phyloP scores from a whole-genome alignment of 1,140 invertebrate species.

The Bombyx mandarina region DNA sequence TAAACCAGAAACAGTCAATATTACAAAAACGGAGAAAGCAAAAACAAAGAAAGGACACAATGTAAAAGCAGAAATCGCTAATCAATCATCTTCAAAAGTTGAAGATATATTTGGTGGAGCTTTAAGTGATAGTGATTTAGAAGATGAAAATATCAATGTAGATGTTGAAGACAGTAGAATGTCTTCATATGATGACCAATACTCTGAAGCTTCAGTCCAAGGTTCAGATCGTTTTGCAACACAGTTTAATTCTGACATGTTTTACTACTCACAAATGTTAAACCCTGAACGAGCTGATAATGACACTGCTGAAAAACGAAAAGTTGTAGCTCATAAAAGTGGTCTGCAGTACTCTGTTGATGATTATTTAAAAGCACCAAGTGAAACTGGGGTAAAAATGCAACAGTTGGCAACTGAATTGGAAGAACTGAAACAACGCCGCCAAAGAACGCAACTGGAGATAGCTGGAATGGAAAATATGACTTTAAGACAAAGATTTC shows the following conservation, averaged over 20 bases:
- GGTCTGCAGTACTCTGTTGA: conserved; percentile 35
- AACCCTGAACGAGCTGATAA: conserved; percentile 18
- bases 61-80: conserved; percentile 45
- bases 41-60: conserved; percentile 32
- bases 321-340: conserved; percentile 32
- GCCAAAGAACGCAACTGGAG: conserved; percentile 85
- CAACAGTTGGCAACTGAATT: conserved; percentile 78
- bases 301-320: conserved; percentile 23
- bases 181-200: conserved; percentile 80
- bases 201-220: conserved; percentile 79
- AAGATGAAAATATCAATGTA: conserved; percentile 80
- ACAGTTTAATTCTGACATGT: conserved; percentile 44
- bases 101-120: conserved; percentile 90
- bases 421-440: conserved; percentile 78
- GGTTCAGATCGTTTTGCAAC: conserved; percentile 24
- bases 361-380: conserved; percentile 12
- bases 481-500: conserved; percentile 85
- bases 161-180: conserved; percentile 86
- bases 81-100: conserved; percentile 47
- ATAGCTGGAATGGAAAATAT: conserved; percentile 90
- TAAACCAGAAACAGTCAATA: neutral
- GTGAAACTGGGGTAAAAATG: conserved; percentile 71
- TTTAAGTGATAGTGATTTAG: conserved; percentile 87
- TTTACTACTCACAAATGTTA: conserved; percentile 17
- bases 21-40: conserved; percentile 71